Conservation (phyloP, 2,888 invertebrate species). For the Oegoconia quadripuncta region DNA sequence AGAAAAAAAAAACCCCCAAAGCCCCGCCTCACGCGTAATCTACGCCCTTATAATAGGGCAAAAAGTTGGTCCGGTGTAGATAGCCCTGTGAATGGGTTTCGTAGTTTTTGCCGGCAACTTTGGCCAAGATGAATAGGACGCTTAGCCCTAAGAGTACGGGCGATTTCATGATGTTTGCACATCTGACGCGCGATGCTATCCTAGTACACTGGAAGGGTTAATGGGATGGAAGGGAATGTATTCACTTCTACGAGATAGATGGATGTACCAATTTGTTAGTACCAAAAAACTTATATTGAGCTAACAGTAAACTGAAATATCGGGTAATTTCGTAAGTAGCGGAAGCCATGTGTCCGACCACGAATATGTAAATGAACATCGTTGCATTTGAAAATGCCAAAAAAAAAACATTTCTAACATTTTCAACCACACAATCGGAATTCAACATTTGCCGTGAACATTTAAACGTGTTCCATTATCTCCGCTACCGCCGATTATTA, state of each 20-base stretch:
- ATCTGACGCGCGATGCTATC: too few relatives aligned
- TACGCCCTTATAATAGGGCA: constrained; percentile 38
- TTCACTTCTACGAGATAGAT: too few relatives aligned
- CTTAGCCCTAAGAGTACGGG: constrained; percentile 23
- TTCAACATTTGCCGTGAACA: not conserved
- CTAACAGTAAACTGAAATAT: too few relatives aligned
- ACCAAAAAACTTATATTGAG: too few relatives aligned
- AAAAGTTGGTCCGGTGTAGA: constrained; percentile 31
- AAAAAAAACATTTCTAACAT: too few relatives aligned
- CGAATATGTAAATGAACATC: too few relatives aligned
- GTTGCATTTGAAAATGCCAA: too few relatives aligned
- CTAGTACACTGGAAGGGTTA: too few relatives aligned
- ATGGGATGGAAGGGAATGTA: too few relatives aligned
- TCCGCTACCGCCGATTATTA: constrained; percentile 14
- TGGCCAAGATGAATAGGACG: constrained; percentile 37
- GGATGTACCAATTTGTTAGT: too few relatives aligned
- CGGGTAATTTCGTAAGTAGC: too few relatives aligned
- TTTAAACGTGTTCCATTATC: constrained; percentile 6
- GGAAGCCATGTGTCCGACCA: too few relatives aligned
- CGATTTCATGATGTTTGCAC: constrained; percentile 32
- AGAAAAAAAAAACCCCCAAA: constrained; percentile 11
- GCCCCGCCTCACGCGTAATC: constrained; percentile 24
- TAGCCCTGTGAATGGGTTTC: constrained; percentile 28
- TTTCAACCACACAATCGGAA: not conserved
- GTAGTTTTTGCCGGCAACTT: constrained; percentile 38